Evolutionary conservation across 92 coral and sea anemone species (phyloP).

Genomic region (Epizoanthus scotinus): DNA sequence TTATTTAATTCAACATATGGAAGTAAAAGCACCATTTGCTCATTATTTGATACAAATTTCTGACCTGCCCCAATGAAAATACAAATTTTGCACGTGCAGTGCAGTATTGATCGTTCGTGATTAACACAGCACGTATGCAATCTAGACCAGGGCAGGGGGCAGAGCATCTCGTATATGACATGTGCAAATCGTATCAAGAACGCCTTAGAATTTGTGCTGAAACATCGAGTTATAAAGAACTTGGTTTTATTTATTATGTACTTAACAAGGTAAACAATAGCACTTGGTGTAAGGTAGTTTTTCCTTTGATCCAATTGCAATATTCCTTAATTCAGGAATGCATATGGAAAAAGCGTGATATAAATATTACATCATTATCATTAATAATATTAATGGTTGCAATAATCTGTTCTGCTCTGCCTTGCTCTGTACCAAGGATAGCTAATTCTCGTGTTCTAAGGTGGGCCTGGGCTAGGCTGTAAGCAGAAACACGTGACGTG

Average conservation of each 20-base stretch:
- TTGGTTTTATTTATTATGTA: background rate
- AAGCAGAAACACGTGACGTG: too few species aligned
- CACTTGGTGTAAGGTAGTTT: background rate
- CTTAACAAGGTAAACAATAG: background rate
- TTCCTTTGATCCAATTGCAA: too few species aligned
- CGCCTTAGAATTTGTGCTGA: constrained; percentile 10
- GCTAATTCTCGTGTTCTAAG: too few species aligned
- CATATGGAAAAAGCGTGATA: too few species aligned
- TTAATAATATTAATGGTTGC: too few species aligned
- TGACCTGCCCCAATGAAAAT: constrained; percentile 23
- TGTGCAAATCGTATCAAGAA: constrained; percentile 32
- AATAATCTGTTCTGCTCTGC: too few species aligned
- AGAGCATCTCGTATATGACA: background rate
- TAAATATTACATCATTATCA: background rate
- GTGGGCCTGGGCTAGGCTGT: too few species aligned
- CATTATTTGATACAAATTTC: background rate
- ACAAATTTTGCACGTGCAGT: background rate
- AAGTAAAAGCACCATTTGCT: too few species aligned
- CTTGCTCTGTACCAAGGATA: too few species aligned
- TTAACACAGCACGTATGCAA: constrained; percentile 40
- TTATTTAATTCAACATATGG: background rate
- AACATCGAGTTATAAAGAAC: constrained; percentile 2
- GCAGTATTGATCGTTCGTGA: constrained; percentile 16
- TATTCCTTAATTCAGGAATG: too few species aligned
- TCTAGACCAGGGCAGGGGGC: constrained; percentile 31